phyloP scores from a whole-genome alignment of 2,113 vertebrate species.

The Centropus unirufus region DNA sequence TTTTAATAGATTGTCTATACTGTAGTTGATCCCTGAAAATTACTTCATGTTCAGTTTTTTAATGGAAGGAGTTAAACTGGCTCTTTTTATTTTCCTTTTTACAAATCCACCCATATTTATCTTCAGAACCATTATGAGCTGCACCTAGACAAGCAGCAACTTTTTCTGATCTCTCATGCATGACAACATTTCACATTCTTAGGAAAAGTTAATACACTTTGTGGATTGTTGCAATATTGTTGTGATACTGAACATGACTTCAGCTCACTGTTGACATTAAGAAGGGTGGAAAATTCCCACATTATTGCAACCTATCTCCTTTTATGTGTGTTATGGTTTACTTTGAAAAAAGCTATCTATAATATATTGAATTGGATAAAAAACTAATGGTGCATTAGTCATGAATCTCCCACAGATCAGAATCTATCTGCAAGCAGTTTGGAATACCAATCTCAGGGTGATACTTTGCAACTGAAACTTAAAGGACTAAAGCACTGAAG shows the following conservation, averaged over 20 bases:
- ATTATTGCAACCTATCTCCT: background rate
- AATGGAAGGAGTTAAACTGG: background rate
- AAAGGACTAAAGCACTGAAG: background rate
- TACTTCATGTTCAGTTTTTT: background rate
- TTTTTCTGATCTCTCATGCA: background rate
- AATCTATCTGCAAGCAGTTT: background rate
- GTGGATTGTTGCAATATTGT: background rate
- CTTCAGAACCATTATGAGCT: background rate
- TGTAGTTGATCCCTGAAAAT: background rate
- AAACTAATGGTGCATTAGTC: background rate
- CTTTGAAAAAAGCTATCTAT: background rate
- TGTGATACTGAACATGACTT: conserved; percentile 11
- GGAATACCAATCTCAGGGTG: background rate
- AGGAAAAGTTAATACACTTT: conserved; percentile 1
- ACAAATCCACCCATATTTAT: background rate
- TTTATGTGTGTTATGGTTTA: background rate
- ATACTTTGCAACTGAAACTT: background rate
- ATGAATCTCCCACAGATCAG: conserved; percentile 1
- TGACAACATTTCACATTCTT: background rate
- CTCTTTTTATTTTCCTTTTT: background rate
- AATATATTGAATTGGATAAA: background rate
- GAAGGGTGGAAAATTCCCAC: conserved; percentile 26
- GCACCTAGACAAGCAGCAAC: background rate
- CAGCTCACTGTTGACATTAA: background rate
- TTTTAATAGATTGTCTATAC: background rate